Evolutionary conservation across 2,888 invertebrate species (phyloP), one percentile per base, ranked within the genome.

Genomic region (Tachystola acroxantha): DNA sequence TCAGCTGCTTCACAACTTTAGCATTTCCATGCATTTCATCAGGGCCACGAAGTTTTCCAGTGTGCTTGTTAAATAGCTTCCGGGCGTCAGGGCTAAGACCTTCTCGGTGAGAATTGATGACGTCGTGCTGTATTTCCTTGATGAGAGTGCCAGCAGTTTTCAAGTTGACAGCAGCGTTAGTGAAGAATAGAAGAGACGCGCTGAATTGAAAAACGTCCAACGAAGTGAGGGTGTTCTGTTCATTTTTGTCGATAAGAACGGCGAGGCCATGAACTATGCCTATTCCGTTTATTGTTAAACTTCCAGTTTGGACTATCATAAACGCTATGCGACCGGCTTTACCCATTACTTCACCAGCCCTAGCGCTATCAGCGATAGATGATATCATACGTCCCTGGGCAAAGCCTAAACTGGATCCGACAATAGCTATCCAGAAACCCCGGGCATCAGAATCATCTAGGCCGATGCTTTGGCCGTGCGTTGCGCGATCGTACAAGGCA

Each of bases 191-290:
- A 9, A 39, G n/a, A 2, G 39, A 34, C 3, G 39, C 30, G 13
- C 34, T 39, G 26, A 39, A 39, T 19, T 39, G 39, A 20, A 34
- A 39, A n/a, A 39, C 34, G 13, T 39, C 39, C 14, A 34, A 25
- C 9, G 34, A 31, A 7, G 39, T 39, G 1, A 39, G 31, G n/a
- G 29, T 27, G 26, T 34, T 31, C 3, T 34, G 24, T 26, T 39
- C 39, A 10, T 7, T 31, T 32, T 34, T 39, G 9, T 39, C 34
- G 5, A 39, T 26, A 6, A 39, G 12, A 27, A 26, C 31, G 19
- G 39, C 39, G 10, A 39, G 29, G n/a, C 31, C 25, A 26, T 34
- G 30, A 7, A 34, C 30, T 9, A 39, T 31, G 4, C 34, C 31
- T 5, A 39, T 31, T 6, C 39, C 39, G 13, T 31, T 39, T n/a